Base-by-base conservation (phyloP, 2,113 vertebrate species). In the Tautogolabrus adspersus region DNA sequence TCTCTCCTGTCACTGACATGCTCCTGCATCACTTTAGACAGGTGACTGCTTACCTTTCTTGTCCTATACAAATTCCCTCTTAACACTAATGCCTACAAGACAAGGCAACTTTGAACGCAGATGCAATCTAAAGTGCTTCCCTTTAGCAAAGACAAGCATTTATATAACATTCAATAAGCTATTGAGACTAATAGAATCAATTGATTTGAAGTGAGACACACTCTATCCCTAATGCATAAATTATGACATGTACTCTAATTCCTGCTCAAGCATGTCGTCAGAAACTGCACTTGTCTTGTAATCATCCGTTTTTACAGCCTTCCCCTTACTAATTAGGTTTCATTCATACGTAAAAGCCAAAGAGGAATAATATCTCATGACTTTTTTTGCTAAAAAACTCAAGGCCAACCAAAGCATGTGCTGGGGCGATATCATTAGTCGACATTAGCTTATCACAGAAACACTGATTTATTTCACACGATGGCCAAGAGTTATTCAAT, bases 31-130 rank as follows among this genome's bases (percentile, higher is more conserved):
- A 37, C 19, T 54, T 15, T 18, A 40, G 46, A 59, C 44, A 65
- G 54, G 46, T 37, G 22, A 65, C 66, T 38, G 23, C 66, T 56
- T 42, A 44, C 49, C 40, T 67, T 56, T 23, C 8, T 19, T 68
- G 15, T 40, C 42, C 38, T n/a, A 21, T 22, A 40, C 22, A 40
- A n/a, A 63, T 52, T 3, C 15, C 10, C 23, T 21, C 8, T 18
- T 11, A 13, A 5, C 21, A 40, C 37, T 21, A 21, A 22, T 60
- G 12, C 13, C 2, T 2, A 16, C 15, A 38, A 21, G 18, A n/a
- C 8, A 19, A 51, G 8, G 18, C 19, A n/a, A 21, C 49, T 52
- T 26, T 26, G 26, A 26, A 26, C 26, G 26, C 26, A 26, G 26
- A 26, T 26, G 26, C 26, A 2, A 2, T 52, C 18, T 8, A 10